Conservation (phyloP, 2,888 invertebrate species). For the Beris chalybata region DNA sequence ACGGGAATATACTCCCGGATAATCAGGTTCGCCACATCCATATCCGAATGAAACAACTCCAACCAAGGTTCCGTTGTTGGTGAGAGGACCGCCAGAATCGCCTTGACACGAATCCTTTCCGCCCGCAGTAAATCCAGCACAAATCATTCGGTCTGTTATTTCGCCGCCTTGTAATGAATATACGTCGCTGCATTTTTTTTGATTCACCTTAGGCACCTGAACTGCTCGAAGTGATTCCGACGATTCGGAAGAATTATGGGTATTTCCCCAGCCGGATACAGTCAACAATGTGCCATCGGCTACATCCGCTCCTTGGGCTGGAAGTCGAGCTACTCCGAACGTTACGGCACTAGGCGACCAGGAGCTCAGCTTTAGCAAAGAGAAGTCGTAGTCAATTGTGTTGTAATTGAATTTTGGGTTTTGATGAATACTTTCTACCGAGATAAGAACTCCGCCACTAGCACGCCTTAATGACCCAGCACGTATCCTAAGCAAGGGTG, state of each 20-base stretch:
- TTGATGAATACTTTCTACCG: constrained; percentile 46
- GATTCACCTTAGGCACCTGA: constrained; percentile 46
- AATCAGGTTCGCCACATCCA: constrained; percentile 47
- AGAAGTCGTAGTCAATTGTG: constrained; percentile 56
- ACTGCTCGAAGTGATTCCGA: constrained; percentile 43
- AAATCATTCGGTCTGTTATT: constrained; percentile 50
- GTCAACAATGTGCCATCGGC: constrained; percentile 46
- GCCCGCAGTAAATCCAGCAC: constrained; percentile 46
- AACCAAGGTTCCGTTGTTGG: constrained; percentile 42
- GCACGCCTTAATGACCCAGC: constrained; percentile 51
- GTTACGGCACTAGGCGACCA: constrained; percentile 43
- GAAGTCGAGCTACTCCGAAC: constrained; percentile 44
- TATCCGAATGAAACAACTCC: constrained; percentile 55
- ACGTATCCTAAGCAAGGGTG: constrained; percentile 45
- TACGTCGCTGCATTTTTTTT: constrained; percentile 43
- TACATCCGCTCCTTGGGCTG: constrained; percentile 42
- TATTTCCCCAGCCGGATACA: constrained; percentile 53
- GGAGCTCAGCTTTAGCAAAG: constrained; percentile 51
- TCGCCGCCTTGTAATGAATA: constrained; percentile 39
- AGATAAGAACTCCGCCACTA: constrained; percentile 50
- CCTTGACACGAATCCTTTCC: constrained; percentile 51
- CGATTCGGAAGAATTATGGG: constrained; percentile 43
- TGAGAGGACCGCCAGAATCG: constrained; percentile 54
- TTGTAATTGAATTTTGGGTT: constrained; percentile 51
- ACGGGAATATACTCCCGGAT: constrained; percentile 44